Percentiles rank a stretch among this genome's conserved stretches.
Conservation (phyloP, 2,797 vertebrate genomes). For the Rhabdomys pumilio region DNA sequence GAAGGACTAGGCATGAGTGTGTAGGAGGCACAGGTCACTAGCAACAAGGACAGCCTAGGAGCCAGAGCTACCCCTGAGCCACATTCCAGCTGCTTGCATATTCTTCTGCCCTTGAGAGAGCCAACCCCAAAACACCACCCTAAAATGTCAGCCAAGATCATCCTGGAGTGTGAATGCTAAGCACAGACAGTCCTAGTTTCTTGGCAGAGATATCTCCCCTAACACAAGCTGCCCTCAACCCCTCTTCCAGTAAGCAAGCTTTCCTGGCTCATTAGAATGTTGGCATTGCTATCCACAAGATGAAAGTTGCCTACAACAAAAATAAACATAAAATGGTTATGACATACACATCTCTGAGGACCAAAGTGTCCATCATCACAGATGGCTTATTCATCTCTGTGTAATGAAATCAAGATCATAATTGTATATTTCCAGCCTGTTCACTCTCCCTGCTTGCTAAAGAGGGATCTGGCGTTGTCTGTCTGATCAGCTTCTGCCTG, state of each 20-base stretch:
- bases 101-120: not conserved
- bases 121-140: not conserved
- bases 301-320: slow-evolving; percentile 79
- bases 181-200: slow-evolving; percentile 51
- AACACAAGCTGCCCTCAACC: slow-evolving; percentile 70
- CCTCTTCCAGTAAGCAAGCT: slow-evolving; percentile 68
- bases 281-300: slow-evolving; percentile 72
- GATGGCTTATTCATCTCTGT: slow-evolving; percentile 77
- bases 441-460: slow-evolving; percentile 55
- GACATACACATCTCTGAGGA: slow-evolving; percentile 71
- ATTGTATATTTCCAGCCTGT: slow-evolving; percentile 63
- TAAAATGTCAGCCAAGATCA: slow-evolving; percentile 30
- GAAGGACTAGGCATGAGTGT: not conserved
- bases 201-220: slow-evolving; percentile 63
- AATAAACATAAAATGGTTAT: slow-evolving; percentile 81
- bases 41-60: not conserved
- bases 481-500: not conserved
- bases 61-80: not conserved
- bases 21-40: not conserved
- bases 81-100: not conserved
- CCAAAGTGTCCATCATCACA: slow-evolving; percentile 76
- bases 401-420: slow-evolving; percentile 78
- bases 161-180: slow-evolving; percentile 25
- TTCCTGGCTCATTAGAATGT: slow-evolving; percentile 69
- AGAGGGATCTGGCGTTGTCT: slow-evolving; percentile 37